Percentiles rank a stretch among this genome's conserved stretches.
Conservation (phyloP, 1,140 invertebrate genomes). For the Galendromus occidentalis region DNA sequence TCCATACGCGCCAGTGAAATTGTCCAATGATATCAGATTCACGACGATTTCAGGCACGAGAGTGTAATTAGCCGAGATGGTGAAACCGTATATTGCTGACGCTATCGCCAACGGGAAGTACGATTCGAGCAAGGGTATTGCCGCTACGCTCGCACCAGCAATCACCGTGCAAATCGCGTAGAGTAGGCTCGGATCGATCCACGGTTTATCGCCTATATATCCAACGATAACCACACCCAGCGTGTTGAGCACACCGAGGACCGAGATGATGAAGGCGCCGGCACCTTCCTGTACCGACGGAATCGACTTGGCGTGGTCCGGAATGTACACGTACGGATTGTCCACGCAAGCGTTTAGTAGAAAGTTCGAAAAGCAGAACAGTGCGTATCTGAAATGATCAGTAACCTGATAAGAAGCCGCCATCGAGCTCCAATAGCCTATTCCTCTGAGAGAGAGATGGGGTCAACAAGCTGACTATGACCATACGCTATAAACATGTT, state of each 20-base stretch:
- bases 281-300: constrained; percentile 45
- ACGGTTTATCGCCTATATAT: constrained; percentile 58
- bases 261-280: constrained; percentile 55
- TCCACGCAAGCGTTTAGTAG: constrained; percentile 65
- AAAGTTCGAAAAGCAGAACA: constrained; percentile 64
- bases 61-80: constrained; percentile 68
- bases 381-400: constrained; percentile 41
- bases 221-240: constrained; percentile 65
- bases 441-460: no score
- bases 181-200: constrained; percentile 47
- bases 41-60: constrained; percentile 66
- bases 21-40: constrained; percentile 57
- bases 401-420: neutral
- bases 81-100: constrained; percentile 46
- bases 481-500: neutral
- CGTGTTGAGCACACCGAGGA: constrained; percentile 67
- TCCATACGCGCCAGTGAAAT: constrained; percentile 74
- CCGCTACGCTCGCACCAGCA: constrained; percentile 45
- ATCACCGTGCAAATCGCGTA: constrained; percentile 56
- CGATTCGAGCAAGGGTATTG: constrained; percentile 46
- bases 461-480: no score
- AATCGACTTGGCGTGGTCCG: constrained; percentile 46
- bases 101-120: constrained; percentile 38
- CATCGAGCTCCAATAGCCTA: neutral
- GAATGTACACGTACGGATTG: constrained; percentile 64